phyloP scores from a whole-genome alignment of 1,140 invertebrate species.

The Drosophila hydei region DNA sequence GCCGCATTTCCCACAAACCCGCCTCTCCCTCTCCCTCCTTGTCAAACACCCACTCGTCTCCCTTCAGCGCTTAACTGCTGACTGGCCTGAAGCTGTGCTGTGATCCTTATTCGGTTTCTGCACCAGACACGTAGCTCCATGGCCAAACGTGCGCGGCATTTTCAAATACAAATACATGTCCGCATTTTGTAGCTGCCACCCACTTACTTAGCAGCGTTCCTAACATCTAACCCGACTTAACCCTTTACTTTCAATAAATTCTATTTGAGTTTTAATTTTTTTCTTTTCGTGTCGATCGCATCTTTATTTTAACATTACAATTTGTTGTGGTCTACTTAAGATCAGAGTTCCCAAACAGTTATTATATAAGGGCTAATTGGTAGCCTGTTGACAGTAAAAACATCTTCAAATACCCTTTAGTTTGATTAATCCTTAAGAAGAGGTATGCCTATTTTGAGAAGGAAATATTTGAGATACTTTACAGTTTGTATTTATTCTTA shows the following conservation, averaged over 20 bases:
- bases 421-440: no score
- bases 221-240: background rate
- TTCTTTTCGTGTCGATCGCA: slow-evolving; percentile 4
- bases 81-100: slow-evolving; percentile 45
- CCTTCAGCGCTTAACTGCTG: slow-evolving; percentile 22
- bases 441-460: no score
- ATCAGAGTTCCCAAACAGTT: slow-evolving; percentile 13
- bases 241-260: slow-evolving; percentile 36
- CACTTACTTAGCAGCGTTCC: slow-evolving; percentile 37
- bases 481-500: no score
- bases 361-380: slow-evolving; percentile 32
- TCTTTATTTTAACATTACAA: slow-evolving; percentile 38
- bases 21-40: background rate
- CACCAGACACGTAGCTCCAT: slow-evolving; percentile 68
- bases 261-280: slow-evolving; percentile 33
- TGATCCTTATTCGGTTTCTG: slow-evolving; percentile 53
- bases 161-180: slow-evolving; percentile 71
- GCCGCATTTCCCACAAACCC: background rate
- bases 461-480: no score
- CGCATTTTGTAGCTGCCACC: slow-evolving; percentile 69
- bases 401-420: no score
- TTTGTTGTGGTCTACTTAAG: slow-evolving; percentile 37
- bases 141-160: slow-evolving; percentile 73
- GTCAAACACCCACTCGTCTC: no score
- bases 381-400: slow-evolving; percentile 18